Evolutionary conservation across 2,888 invertebrate species (phyloP), one percentile per base, ranked within the genome.

Genomic region (Eupithecia exiguata): DNA sequence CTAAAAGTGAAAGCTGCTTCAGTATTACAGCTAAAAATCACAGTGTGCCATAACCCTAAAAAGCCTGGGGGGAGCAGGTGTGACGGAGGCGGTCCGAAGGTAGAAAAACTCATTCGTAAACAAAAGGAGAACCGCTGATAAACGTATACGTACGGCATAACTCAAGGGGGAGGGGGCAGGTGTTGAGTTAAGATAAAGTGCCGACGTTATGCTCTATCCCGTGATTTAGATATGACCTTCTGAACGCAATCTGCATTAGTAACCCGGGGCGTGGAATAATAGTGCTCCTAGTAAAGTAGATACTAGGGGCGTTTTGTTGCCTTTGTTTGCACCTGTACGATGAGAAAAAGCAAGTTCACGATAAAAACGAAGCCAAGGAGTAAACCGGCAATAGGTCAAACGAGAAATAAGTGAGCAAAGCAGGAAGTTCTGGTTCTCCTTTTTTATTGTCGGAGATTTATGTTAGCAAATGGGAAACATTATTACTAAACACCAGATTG

Each of bases 191-290:
- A 90, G 91, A 92, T 91, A 92, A 92, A 91, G 88, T 89, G 88
- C 91, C 89, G 89, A 88, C 91, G 90, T 89, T 89, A 88, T 89
- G 87, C 87, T 88, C 88, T 88, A 89, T 87, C 84, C 91, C 84
- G 89, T 91, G 93, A 93, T 93, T 93, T 93, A 93, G 92, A 91
- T 89, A 91, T 90, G 92, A 91, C 91, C 92, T 90, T 88, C 87
- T 88, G 88, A 89, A 91, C 91, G 88, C 90, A 92, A 91, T 92
- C 91, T 91, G 90, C 91, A 90, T 91, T 91, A 91, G 88, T 88
- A 89, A 89, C 87, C 84, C 82, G 83, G 84, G 78, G 76, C 74
- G 79, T 78, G 80, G 87, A 78, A 80, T 58, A 70, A 67, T 46
- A 70, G n/a, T 66, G 35, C 40, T 66, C 62, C 30, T 58, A 40